Evolutionary conservation across 2,888 invertebrate species (phyloP).

Genomic region (Fragum sueziense): DNA sequence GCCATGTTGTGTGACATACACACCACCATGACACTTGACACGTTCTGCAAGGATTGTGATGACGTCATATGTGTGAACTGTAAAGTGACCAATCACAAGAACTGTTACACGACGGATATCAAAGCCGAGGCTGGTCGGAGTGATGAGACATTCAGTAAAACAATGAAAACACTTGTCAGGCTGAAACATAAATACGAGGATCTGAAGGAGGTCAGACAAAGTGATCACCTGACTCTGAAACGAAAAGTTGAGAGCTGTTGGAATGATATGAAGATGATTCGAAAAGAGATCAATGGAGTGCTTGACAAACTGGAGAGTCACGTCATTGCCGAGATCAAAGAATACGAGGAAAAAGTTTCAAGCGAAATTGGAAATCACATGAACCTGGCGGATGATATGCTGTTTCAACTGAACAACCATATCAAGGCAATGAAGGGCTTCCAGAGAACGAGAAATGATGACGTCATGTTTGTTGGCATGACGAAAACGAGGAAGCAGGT

Average conservation of each 20-base stretch:
- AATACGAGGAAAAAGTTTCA: slow-evolving; percentile 2
- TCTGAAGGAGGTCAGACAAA: background rate
- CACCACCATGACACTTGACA: background rate
- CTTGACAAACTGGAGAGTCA: background rate
- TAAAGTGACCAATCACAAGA: background rate
- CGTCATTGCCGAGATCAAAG: background rate
- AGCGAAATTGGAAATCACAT: slow-evolving; percentile 4
- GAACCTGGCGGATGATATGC: slow-evolving; percentile 12
- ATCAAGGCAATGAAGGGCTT: slow-evolving; percentile 11
- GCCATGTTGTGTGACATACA: slow-evolving; percentile 1
- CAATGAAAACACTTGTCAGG: slow-evolving; percentile 8
- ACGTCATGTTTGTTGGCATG: slow-evolving; percentile 17
- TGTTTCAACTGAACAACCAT: slow-evolving; percentile 4
- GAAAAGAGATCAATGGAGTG: background rate
- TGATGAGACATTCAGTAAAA: slow-evolving; percentile 13
- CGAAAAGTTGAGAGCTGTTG: slow-evolving; percentile 1
- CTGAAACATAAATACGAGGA: slow-evolving; percentile 9
- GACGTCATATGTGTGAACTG: slow-evolving; percentile 17
- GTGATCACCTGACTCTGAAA: background rate
- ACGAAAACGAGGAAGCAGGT: background rate
- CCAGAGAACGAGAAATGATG: slow-evolving; percentile 9
- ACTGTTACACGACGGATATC: slow-evolving; percentile 2
- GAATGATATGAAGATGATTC: background rate
- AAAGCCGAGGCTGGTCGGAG: background rate
- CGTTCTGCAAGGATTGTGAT: background rate